Percentiles rank a stretch among this genome's conserved stretches.
Evolutionary conservation across 2,113 vertebrate genomes (phyloP).

Genomic region (Pipra filicauda): DNA sequence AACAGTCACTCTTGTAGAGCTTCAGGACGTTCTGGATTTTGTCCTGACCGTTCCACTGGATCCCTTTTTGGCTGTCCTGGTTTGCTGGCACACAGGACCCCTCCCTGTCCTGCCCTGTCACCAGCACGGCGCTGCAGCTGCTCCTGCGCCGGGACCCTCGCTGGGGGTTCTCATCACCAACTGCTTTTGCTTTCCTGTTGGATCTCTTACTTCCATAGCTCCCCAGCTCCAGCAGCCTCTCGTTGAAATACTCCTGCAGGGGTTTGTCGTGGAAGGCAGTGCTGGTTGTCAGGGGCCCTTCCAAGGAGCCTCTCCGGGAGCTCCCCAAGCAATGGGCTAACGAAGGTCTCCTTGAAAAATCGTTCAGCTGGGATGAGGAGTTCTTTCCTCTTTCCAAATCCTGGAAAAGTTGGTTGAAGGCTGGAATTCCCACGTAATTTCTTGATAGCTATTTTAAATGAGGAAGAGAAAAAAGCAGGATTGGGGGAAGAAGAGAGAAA

Average conservation of each 20-base stretch:
- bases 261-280: constrained; percentile 19
- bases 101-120: rapidly evolving
- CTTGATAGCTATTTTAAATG: constrained; percentile 9
- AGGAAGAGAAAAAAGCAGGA: background rate
- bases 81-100: background rate
- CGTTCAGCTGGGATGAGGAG: background rate
- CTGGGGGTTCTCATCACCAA: background rate
- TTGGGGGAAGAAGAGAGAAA: background rate
- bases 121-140: background rate
- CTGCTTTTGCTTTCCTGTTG: background rate
- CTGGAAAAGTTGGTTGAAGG: background rate
- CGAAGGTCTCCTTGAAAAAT: background rate
- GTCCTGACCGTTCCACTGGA: rapidly evolving
- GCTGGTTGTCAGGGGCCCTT: background rate
- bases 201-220: background rate
- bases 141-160: background rate
- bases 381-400: background rate
- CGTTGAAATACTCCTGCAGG: constrained; percentile 18
- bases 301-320: background rate
- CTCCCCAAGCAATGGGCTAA: background rate
- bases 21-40: background rate
- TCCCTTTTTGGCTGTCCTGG: rapidly evolving
- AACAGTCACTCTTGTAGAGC: background rate
- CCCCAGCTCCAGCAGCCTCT: constrained; percentile 41
- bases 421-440: background rate